Conservation (phyloP, 2,888 invertebrate species). For the Ametastegia equiseti region DNA sequence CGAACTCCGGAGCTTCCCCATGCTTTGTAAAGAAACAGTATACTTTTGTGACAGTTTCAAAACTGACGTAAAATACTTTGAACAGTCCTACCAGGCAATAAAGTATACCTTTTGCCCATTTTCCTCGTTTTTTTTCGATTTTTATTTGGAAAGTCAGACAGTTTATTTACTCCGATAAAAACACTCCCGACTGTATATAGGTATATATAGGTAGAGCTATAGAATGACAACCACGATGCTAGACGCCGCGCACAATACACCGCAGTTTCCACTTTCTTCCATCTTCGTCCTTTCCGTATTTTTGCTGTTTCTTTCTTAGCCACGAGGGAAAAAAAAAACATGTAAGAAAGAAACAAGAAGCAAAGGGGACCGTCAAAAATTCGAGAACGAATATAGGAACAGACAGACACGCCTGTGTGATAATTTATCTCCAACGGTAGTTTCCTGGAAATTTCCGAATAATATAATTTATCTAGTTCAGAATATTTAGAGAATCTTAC, state of each 20-base stretch:
- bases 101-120: neutral
- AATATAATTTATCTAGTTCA: no score
- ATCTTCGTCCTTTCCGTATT: slow-evolving; percentile 46
- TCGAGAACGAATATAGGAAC: neutral
- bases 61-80: slow-evolving; percentile 21
- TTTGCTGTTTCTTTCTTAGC: slow-evolving; percentile 44
- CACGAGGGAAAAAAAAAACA: no score
- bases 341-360: no score
- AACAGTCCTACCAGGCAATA: neutral
- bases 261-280: slow-evolving; percentile 53
- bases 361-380: no score
- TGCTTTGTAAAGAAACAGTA: neutral
- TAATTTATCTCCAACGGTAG: neutral
- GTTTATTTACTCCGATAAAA: neutral
- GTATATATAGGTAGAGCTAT: neutral
- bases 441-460: no score
- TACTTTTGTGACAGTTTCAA: slow-evolving; percentile 30
- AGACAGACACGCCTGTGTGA: neutral
- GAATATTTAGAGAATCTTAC: no score
- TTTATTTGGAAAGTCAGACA: neutral
- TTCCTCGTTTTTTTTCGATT: neutral
- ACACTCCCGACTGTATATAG: neutral
- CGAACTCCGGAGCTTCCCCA: no score
- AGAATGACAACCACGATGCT: neutral
- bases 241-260: slow-evolving; percentile 32